These are phyloP conservation scores for Metridium senile DNA, from an alignment of 92 coral and sea anemone genomes.

Conservation along the genomic window DNA sequence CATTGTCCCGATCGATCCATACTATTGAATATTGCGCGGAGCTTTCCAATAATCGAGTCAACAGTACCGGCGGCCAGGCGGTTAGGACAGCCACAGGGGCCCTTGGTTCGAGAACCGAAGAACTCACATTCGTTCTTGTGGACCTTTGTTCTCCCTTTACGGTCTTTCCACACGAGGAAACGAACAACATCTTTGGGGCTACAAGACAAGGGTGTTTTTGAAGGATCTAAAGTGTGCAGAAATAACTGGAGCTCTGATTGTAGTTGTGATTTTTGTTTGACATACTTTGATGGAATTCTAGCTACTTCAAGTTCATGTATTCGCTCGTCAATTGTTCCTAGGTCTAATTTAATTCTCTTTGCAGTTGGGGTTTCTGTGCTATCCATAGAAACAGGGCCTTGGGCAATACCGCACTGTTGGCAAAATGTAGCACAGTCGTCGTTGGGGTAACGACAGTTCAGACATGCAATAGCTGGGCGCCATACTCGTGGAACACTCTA, in stretches of 20 bases:
- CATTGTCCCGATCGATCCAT: constrained; percentile 61
- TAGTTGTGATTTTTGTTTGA: constrained; percentile 43
- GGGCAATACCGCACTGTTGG: constrained; percentile 40
- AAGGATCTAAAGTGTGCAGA: constrained; percentile 24
- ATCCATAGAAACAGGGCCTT: no score
- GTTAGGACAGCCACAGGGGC: constrained; percentile 51
- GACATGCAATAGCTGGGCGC: constrained; percentile 42
- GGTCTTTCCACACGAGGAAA: constrained; percentile 58
- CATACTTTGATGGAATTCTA: constrained; percentile 12
- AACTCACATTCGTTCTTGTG: constrained; percentile 25
- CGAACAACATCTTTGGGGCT: constrained; percentile 44
- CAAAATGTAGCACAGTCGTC: constrained; percentile 46
- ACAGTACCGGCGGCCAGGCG: constrained; percentile 73
- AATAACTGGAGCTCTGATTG: constrained; percentile 36
- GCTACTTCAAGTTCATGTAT: constrained; percentile 36
- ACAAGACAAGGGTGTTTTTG: no score
- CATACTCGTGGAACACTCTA: constrained; percentile 37
- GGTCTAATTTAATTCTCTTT: constrained; percentile 32
- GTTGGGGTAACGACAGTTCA: constrained; percentile 39
- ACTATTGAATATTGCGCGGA: constrained; percentile 41
- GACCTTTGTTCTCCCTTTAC: constrained; percentile 46
- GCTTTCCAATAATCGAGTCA: constrained; percentile 47
- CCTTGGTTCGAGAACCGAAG: constrained; percentile 29
- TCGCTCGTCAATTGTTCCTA: constrained; percentile 32
- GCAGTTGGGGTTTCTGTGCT: no score